phyloP scores from a whole-genome alignment of 2,113 vertebrate genomes.

The Scomber japonicus region DNA sequence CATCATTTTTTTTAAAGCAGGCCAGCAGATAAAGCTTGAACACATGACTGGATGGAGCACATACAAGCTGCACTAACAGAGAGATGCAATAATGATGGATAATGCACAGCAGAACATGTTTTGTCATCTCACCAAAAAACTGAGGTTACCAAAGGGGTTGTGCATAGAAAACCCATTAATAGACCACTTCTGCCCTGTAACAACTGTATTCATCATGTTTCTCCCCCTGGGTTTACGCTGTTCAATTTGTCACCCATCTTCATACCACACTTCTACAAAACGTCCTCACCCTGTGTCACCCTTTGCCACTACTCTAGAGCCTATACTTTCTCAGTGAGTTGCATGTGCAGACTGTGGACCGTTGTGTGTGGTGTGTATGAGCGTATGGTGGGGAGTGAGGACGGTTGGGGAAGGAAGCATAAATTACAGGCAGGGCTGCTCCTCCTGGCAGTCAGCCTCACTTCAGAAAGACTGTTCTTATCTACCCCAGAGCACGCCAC shows the following conservation, averaged over 20 bases:
- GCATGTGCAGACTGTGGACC: conserved; percentile 42
- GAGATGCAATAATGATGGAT: not conserved
- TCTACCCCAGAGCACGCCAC: conserved; percentile 54
- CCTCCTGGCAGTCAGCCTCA: conserved; percentile 65
- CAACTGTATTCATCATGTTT: not conserved
- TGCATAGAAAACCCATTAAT: too few relatives aligned
- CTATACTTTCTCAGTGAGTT: conserved; percentile 13
- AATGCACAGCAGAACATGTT: not conserved
- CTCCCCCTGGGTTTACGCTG: not conserved
- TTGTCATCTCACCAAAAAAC: too few relatives aligned
- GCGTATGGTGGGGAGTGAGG: conserved; percentile 54
- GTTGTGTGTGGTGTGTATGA: conserved; percentile 36
- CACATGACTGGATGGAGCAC: not conserved
- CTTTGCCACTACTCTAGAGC: conserved; percentile 4
- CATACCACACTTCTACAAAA: conserved; percentile 7
- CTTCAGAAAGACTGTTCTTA: conserved; percentile 69
- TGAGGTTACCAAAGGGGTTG: too few relatives aligned
- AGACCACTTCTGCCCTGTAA: not conserved
- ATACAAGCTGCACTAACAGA: conserved; percentile 1
- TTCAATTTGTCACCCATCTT: not conserved
- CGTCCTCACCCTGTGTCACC: conserved; percentile 18
- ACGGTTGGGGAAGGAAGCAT: conserved; percentile 80
- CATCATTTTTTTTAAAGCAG: not conserved
- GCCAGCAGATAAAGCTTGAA: not conserved
- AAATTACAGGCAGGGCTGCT: conserved; percentile 65